phyloP scores from a whole-genome alignment of 2,888 invertebrate species.

The Drosophila mayaguana region DNA sequence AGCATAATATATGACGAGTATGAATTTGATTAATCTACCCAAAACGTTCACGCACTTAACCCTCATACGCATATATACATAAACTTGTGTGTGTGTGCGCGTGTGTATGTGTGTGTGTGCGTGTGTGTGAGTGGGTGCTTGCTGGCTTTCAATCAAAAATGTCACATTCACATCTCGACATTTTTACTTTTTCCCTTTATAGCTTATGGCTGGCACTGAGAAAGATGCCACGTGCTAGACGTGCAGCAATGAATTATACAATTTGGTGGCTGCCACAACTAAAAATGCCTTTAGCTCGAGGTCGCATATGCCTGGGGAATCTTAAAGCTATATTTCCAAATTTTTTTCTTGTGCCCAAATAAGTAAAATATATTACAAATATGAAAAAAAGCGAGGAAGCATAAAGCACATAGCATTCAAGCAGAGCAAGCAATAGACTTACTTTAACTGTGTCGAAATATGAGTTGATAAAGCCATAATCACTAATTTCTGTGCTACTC shows the following conservation, averaged over 20 bases:
- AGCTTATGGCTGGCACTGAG: slow-evolving; percentile 35
- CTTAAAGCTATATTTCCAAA: not conserved
- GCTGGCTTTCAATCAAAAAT: slow-evolving; percentile 74
- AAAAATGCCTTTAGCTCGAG: slow-evolving; percentile 18
- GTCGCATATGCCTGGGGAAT: not conserved
- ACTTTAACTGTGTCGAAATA: not conserved
- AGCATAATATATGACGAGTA: slow-evolving; percentile 18
- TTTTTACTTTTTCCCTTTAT: slow-evolving; percentile 56
- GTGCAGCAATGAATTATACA: slow-evolving; percentile 34
- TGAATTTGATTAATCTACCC: slow-evolving; percentile 49
- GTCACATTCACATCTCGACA: slow-evolving; percentile 66
- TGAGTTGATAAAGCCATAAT: no score
- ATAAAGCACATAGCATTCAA: not conserved
- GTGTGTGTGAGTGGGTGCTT: slow-evolving; percentile 1
- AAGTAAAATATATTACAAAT: not conserved
- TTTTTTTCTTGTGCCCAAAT: not conserved
- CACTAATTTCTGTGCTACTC: not conserved
- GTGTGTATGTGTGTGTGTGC: slow-evolving; percentile 6
- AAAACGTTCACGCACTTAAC: slow-evolving; percentile 7
- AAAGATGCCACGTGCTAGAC: slow-evolving; percentile 48
- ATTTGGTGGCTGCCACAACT: slow-evolving; percentile 20
- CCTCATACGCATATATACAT: slow-evolving; percentile 1
- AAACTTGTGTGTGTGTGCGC: not conserved
- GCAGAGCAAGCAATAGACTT: not conserved
- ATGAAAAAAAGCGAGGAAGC: not conserved